Conservation (phyloP, 2,113 vertebrate species). For the Elephas maximus region DNA sequence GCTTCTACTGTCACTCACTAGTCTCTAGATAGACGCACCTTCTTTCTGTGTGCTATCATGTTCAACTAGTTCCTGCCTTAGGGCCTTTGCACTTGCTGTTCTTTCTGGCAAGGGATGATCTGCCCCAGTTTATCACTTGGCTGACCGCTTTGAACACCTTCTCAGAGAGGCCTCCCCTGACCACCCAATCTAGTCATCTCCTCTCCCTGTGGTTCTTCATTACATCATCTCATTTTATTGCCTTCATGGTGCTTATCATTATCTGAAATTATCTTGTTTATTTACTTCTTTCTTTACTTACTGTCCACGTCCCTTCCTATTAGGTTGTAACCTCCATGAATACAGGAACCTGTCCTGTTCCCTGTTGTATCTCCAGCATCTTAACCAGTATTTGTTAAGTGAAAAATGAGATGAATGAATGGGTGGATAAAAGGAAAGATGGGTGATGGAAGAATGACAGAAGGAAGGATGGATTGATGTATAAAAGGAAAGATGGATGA, state of each 20-base stretch:
- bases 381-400: neutral
- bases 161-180: slow-evolving; percentile 50
- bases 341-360: neutral
- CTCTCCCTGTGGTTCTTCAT: slow-evolving; percentile 40
- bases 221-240: neutral
- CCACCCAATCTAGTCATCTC: slow-evolving; percentile 50
- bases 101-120: slow-evolving; percentile 10
- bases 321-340: neutral
- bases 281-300: neutral
- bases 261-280: neutral
- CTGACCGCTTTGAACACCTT: slow-evolving; percentile 66
- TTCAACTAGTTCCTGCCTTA: slow-evolving; percentile 47
- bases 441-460: neutral
- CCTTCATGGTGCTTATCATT: neutral
- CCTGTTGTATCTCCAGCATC: neutral
- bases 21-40: neutral
- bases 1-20: neutral
- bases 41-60: neutral
- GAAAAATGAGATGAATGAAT: neutral
- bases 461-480: neutral
- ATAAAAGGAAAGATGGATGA: neutral
- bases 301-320: neutral
- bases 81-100: slow-evolving; percentile 67
- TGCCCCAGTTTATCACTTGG: slow-evolving; percentile 62
- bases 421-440: neutral